Base-by-base conservation (phyloP, 2,888 invertebrate genomes). In the Agrotis ipsilon region DNA sequence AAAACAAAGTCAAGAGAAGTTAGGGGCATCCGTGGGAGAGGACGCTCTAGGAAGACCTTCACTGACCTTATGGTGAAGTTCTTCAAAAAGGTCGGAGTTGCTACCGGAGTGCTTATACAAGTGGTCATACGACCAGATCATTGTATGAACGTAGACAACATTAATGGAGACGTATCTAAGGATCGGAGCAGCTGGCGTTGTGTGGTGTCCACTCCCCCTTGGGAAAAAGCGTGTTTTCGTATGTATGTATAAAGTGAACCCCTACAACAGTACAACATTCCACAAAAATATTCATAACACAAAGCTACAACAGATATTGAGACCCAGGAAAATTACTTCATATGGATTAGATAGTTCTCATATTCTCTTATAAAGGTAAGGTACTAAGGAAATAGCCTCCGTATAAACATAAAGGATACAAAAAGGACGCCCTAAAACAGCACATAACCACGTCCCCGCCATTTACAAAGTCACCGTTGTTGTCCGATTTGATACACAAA, bases 401-500 rank as follows among this genome's bases (percentile, higher is more conserved):
- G 67, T 72, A 75, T 80, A 68, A 76, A 75, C 58, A 76, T 80
- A 70, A 64, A 69, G 62, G 73, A 67, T 63, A 83, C 80, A 78
- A 81, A 84, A 84, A 74, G 72, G 72, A 63, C 48, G 55, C 58
- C 67, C 81, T 72, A 74, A 72, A 83, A 83, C 76, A 81, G 75
- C 73, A 82, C 77, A 85, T 85, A 84, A 84, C 84, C 84, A 85
- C 84, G 84, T 78, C 72, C 84, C 68, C 61, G 61, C 84, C 81
- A 82, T 85, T 83, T 79, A 82, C 82, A 79, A 85, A 84, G 84
- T 85, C 78, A 85, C 77, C 78, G 77, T 78, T 78, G 82, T 85
- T 81, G 76, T 73, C 82, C 78, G 77, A 82, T 81, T 85, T 85
- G 82, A 85, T 85, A 85, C 81, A 85, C 84, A 84, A 85, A 85